A percentile compares a stretch with the other conserved stretches of the same genome.
Evolutionary conservation across 2,888 invertebrate species (phyloP).

Genomic region (Geotrupes spiniger): DNA sequence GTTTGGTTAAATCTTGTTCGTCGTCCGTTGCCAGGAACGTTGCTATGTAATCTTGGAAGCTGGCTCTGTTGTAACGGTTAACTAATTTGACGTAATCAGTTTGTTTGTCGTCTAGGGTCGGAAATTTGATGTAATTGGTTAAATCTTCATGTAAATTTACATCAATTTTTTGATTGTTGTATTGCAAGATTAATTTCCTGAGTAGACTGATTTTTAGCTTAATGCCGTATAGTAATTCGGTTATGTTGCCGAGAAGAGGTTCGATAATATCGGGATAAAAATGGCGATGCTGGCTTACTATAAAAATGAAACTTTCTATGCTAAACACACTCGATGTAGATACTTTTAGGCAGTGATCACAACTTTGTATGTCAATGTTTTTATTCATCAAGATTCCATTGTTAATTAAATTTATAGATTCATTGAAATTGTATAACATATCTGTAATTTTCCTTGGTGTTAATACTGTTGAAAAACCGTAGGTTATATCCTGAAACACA

Average conservation of each 20-base stretch:
- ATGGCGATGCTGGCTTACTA: conserved; percentile 57
- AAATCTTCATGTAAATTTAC: conserved; percentile 42
- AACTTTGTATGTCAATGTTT: conserved; percentile 18
- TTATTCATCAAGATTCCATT: conserved; percentile 30
- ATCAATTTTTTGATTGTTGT: conserved; percentile 28
- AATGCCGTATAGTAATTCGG: conserved; percentile 65
- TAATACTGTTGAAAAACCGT: conserved; percentile 30
- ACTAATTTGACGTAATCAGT: conserved; percentile 47
- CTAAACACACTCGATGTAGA: conserved; percentile 19
- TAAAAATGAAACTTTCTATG: conserved; percentile 54
- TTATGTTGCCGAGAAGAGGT: conserved; percentile 67
- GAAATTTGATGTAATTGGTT: conserved; percentile 56
- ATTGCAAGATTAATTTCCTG: conserved; percentile 49
- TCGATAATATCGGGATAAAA: conserved; percentile 78
- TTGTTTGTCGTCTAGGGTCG: conserved; percentile 43
- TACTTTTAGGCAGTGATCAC: conserved; percentile 13
- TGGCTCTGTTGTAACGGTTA: conserved; percentile 48
- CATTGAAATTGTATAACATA: conserved; percentile 18
- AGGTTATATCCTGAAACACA: conserved; percentile 26
- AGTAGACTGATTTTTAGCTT: conserved; percentile 57
- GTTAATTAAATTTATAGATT: conserved; percentile 1
- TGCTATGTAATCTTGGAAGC: conserved; percentile 35
- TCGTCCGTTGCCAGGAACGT: conserved; percentile 28
- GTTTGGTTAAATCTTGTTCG: conserved; percentile 26
- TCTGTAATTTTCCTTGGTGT: conserved; percentile 24